phyloP scores from a whole-genome alignment of 2,113 vertebrate genomes.

The Pseudopipra pipra region DNA sequence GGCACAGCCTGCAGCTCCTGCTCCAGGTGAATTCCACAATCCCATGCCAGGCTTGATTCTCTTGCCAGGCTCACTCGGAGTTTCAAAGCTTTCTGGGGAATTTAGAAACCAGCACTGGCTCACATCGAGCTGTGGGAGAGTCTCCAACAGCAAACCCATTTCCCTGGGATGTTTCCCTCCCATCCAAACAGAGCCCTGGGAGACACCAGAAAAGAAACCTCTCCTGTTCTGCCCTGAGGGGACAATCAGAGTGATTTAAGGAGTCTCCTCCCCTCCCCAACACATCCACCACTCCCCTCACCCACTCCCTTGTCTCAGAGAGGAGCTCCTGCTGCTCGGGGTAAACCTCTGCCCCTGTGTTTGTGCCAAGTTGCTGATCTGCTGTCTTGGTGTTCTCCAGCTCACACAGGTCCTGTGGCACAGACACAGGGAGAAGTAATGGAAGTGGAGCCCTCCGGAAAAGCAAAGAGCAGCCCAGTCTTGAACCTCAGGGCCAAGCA shows the following conservation, averaged over 20 bases:
- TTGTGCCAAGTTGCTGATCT: rapidly evolving
- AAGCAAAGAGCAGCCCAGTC: background rate
- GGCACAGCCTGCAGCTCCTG: too few species aligned
- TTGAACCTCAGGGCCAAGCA: background rate
- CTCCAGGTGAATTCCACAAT: too few species aligned
- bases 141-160: background rate
- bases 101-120: background rate
- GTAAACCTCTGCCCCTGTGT: background rate
- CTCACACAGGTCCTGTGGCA: background rate
- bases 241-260: too few species aligned
- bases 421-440: background rate
- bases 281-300: too few species aligned
- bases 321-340: background rate
- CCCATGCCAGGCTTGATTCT: too few species aligned
- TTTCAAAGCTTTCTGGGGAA: too few species aligned
- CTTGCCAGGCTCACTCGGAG: background rate
- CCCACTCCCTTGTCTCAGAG: rapidly evolving
- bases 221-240: background rate
- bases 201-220: background rate
- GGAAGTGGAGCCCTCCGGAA: background rate
- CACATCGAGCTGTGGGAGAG: background rate
- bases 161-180: background rate
- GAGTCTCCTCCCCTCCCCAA: background rate
- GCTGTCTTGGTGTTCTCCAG: background rate
- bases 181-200: background rate